phyloP scores from a whole-genome alignment of 2,113 vertebrate species.

The Semicossyphus pulcher region DNA sequence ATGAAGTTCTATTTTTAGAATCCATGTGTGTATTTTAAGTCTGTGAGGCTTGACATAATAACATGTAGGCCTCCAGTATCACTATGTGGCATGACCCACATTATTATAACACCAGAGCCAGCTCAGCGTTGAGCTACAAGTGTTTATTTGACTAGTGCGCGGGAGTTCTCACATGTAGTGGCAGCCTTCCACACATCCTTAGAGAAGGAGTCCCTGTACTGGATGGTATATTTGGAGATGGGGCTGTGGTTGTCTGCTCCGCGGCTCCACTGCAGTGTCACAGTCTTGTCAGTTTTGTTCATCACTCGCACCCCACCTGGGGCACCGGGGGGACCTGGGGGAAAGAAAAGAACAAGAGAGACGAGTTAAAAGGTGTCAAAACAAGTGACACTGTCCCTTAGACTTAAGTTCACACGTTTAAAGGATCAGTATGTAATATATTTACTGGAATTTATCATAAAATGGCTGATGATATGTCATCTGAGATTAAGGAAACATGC shows the following conservation, averaged over 20 bases:
- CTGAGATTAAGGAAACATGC: too few species aligned
- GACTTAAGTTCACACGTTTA: not conserved
- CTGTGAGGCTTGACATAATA: conserved; percentile 10
- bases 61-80: conserved; percentile 24
- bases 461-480: too few species aligned
- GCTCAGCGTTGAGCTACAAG: conserved; percentile 14
- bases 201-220: conserved; percentile 86
- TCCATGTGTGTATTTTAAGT: conserved; percentile 20
- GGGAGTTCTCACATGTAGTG: conserved; percentile 87
- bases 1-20: conserved; percentile 30
- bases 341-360: not conserved
- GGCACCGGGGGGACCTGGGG: conserved; percentile 93
- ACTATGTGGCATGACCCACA: conserved; percentile 22
- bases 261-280: conserved; percentile 92
- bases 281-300: conserved; percentile 87
- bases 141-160: conserved; percentile 42
- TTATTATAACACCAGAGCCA: conserved; percentile 25
- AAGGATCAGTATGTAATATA: too few species aligned
- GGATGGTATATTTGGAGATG: conserved; percentile 95
- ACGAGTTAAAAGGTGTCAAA: not conserved
- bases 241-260: conserved; percentile 97
- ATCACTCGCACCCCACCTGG: conserved; percentile 91
- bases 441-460: too few species aligned
- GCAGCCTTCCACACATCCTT: conserved; percentile 91
- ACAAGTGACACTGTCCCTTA: not conserved